Base-by-base conservation (phyloP, 1,140 invertebrate species). In the Ceratina australensis region DNA sequence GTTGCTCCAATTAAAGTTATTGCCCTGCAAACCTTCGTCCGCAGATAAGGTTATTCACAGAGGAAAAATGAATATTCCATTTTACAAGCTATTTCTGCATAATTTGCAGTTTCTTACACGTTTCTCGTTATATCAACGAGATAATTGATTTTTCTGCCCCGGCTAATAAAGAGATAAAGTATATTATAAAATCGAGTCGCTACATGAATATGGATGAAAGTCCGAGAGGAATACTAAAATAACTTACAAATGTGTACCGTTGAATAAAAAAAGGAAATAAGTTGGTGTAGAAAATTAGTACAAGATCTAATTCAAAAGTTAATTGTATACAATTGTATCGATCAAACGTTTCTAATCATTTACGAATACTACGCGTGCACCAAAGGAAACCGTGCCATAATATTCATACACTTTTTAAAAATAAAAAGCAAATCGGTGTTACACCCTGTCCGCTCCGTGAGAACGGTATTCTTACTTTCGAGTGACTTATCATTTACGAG, bases 401-500 rank as follows among this genome's bases (percentile, higher is more conserved):
- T n/a, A 13, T 42, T 52, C 60, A 16, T 50, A 61, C 28, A 7
- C 47, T 47, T 60, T 59, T 66, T 18, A 66, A 24, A 66, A 24
- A 66, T 22, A 28, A 54, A 26, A 72, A 56, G 3, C 69, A 52
- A 33, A 63, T 75, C 74, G 50, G 18, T 20, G 68, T 59, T 79
- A 57, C 47, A 61, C 24, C 52, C 57, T 68, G 47, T 78, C n/a
- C 78, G 73, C 66, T 47, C 20, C 24, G 20, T 52, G 50, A 7
- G 16, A 59, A 42, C 66, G 22, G 52, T 50, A 72, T 47, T 52
- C 47, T 42, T 26, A 80, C 77, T 67, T 49, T 28, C 33, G 54
- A 61, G 60, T 56, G 54, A 81, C 68, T 81, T 81, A 73, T 74
- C 59, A 28, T 78, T 73, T 80, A 64, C 67, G 1, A 81, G 71